Evolutionary conservation across 2,113 vertebrate species (phyloP).

Genomic region (Psilopogon haemacephalus): DNA sequence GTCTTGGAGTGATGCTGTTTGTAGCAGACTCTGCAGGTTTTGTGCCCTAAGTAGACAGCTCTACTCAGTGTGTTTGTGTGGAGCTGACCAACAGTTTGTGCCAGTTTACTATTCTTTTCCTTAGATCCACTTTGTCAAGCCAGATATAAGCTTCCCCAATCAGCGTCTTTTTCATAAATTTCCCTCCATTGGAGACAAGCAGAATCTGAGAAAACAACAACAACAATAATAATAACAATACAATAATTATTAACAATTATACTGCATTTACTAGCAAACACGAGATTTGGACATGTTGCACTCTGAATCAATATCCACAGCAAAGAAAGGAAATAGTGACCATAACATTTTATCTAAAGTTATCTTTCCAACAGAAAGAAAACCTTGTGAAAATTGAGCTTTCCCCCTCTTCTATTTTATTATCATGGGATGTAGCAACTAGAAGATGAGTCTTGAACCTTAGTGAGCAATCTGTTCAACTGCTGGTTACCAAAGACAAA

Average conservation of each 20-base stretch:
- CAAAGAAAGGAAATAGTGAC: not conserved
- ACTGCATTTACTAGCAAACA: not conserved
- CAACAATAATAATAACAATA: not conserved
- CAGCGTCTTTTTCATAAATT: conserved; percentile 99
- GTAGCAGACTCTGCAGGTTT: conserved; percentile 63
- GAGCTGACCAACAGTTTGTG: conserved; percentile 95
- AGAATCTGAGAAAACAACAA: conserved; percentile 82
- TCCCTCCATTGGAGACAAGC: conserved; percentile 96
- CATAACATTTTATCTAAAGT: not conserved
- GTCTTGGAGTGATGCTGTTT: conserved; percentile 33
- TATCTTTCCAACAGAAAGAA: not conserved
- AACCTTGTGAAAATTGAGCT: not conserved
- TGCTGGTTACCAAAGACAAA: not conserved
- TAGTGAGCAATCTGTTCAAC: not conserved
- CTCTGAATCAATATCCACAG: not conserved
- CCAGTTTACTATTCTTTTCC: conserved; percentile 98
- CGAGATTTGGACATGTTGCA: not conserved
- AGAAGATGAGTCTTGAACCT: not conserved
- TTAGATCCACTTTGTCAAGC: conserved; percentile 99
- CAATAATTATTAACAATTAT: not conserved
- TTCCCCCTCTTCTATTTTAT: not conserved
- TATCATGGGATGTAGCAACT: not conserved
- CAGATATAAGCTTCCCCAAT: conserved; percentile 98
- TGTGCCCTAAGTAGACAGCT: conserved; percentile 37
- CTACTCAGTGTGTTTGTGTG: conserved; percentile 83